phyloP scores from a whole-genome alignment of 2,113 vertebrate genomes.

The Pseudorectes ferrugineus region DNA sequence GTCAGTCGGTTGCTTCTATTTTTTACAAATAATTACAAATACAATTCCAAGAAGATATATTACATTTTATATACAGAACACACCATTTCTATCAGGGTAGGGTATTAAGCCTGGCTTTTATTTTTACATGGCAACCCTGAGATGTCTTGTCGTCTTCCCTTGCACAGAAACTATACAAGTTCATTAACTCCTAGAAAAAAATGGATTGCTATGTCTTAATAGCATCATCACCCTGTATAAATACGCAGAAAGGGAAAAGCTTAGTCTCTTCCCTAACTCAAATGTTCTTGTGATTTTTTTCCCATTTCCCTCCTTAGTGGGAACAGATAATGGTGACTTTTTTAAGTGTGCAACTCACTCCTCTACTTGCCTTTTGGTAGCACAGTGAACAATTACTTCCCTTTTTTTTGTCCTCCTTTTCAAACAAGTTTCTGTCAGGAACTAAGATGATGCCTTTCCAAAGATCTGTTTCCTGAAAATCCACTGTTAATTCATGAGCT shows the following conservation, averaged over 20 bases:
- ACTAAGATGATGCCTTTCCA: constrained; percentile 18
- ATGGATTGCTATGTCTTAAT: constrained; percentile 59
- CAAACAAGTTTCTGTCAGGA: constrained; percentile 21
- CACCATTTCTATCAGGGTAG: constrained; percentile 60
- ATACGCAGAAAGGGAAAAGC: constrained; percentile 46
- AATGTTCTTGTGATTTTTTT: not conserved
- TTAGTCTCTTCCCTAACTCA: not conserved
- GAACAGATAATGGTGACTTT: not conserved
- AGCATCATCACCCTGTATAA: constrained; percentile 50
- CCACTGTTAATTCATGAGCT: not conserved
- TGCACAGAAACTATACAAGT: constrained; percentile 53
- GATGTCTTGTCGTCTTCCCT: constrained; percentile 51
- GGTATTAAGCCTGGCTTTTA: constrained; percentile 55
- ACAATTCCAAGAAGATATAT: constrained; percentile 68
- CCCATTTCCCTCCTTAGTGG: not conserved
- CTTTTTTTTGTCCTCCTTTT: constrained; percentile 7
- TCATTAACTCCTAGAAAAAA: constrained; percentile 60
- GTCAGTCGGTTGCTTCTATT: constrained; percentile 20
- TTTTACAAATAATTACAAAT: constrained; percentile 83
- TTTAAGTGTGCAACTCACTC: constrained; percentile 13
- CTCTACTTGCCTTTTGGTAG: constrained; percentile 1
- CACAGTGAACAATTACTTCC: constrained; percentile 2
- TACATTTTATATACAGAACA: constrained; percentile 74
- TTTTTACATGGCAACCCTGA: constrained; percentile 67
- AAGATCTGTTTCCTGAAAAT: constrained; percentile 19